Evolutionary conservation across 2,797 vertebrate species (phyloP), one percentile per base, ranked within the genome.

Genomic region (Sebastes steindachneri): DNA sequence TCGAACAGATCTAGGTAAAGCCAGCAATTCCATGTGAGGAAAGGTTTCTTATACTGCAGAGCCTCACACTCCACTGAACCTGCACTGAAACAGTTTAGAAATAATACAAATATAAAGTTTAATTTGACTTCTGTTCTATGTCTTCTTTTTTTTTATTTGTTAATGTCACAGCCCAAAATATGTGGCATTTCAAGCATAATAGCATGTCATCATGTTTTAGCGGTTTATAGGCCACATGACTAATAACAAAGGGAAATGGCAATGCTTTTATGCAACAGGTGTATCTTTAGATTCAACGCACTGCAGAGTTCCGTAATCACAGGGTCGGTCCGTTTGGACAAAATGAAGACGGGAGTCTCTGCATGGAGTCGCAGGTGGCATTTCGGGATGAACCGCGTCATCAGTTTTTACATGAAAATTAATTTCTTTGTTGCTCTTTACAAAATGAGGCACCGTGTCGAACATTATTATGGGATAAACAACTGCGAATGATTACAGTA

Each of bases 81-180:
- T 37, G 37, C 12, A 21, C 37, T 28, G 51, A 60, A 60, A 73
- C n/a, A 4, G n/a, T 55, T 21, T 12, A 62, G 23, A 75, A 59
- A 72, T 74, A 25, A 45, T 35, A 48, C 9, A 12, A 51, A 54
- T 28, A 31, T 53, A n/a, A 19, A 35, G 15, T 63, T 76, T 63
- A 65, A 48, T 23, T 23, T 25, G 10, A 73, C 11, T 77, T 75
- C 14, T 69, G 5, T 75, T 66, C 33, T 11, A 37, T 65, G 26
- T 63, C 17, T 80, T 45, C 41, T 45, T 45, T 54, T 31, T 62
- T 41, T 69, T 35, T 63, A 35, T 74, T 68, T 73, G 48, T 75
- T 84, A 88, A 88, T 87, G 87, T 83, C 85, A 89, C 5, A 51
- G 83, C 77, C 60, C 9, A 79, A 82, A 88, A 87, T 79, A 82